Base-by-base conservation (phyloP, 2,797 vertebrate genomes). In the Fundulus diaphanus region DNA sequence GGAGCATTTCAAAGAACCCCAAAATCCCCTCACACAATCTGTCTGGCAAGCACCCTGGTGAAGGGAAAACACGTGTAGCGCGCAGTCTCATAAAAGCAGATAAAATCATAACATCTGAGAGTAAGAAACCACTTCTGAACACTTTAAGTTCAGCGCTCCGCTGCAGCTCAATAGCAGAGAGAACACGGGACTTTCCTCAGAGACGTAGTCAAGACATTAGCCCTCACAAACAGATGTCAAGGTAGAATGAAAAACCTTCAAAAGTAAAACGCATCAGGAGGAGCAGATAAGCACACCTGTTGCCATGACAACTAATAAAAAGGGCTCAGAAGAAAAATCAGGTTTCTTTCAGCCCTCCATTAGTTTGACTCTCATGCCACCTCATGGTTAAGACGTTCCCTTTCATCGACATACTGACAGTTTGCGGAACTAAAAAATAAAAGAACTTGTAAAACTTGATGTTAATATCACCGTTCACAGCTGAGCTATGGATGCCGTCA, bases 361-460 rank as follows among this genome's bases (percentile, higher is more conserved):
- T 80, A 54, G 61, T 80, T 81, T 73, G 84, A 84, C 80, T 86
- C 70, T 85, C 68, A 52, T 79, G 86, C 85, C 92, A 90, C 81
- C 91, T 84, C 33, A 68, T 80, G 90, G 88, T 68, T 54, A 22
- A 57, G 56, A 68, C 42, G 3, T 52, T 15, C 3, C 13, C 33
- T 37, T 67, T 67, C 35, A 51, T 29, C 37, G 35, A 35, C 20
- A 7, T 4, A 24, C 20, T 24, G 18, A 11, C 7, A 37, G 20
- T 44, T 44, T 13, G 42, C 9, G 13, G 42, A 44, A 44, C 42
- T 44, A 44, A 44, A 11, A 12, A 44, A 12, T 44, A 9, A 44
- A 13, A 12, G 42, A 44, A 44, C 42, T 44, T 44, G 2, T 44
- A 11, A 44, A 44, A 44, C 42, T 44, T 44, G 40, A 44, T 44